Base-by-base conservation (phyloP, 2,797 vertebrate genomes). In the Coregonus sp. region DNA sequence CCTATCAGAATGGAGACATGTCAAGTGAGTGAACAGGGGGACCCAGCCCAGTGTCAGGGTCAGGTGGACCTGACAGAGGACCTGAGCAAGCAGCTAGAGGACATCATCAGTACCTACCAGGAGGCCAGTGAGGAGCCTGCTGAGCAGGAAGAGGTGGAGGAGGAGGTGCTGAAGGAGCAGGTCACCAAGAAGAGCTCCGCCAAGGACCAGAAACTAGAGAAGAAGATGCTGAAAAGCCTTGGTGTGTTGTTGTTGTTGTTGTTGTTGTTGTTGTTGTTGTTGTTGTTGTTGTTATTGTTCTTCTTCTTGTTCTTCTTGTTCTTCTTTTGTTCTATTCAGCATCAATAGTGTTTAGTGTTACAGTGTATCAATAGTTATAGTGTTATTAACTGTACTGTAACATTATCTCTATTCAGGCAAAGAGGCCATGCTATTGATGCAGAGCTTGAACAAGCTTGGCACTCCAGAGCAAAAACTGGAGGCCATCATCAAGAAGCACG, bases 211-310 rank as follows among this genome's bases (percentile, higher is more conserved):
- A 99, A 96, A 86, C 80, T 94, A 79, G 97, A 99, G 88, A 99
- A 98, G 93, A 99, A 98, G 95, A 95, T 97, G 85, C 92, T 99
- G 11, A 99, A 99, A 92, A 96, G 96, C 85, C 90, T 99, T 90
- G 98, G 98, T 94, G 91, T 7, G 73, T 51, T 51, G 2, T 18
- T 20, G 37, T 7, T 25, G 31, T n/a, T 56, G 15, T 56, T 56
- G 5, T 51, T 51, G 52, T 25, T 25, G 25, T 25, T 25, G 25
- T 25, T 25, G 25, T 37, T n/a, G 4, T 25, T 11, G 1, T 5
- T 15, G 1, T 14, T 50, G 47, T 25, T 25, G 0, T 25, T 29
- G 0, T 25, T 25, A 0, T n/a, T 5, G 5, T 59, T 59, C 16
- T 59, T 59, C 16, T 59, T 5, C 56, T 9, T 59, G 12, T 15